Evolutionary conservation across 2,113 vertebrate species (phyloP).

Genomic region (Pelecanus crispus): DNA sequence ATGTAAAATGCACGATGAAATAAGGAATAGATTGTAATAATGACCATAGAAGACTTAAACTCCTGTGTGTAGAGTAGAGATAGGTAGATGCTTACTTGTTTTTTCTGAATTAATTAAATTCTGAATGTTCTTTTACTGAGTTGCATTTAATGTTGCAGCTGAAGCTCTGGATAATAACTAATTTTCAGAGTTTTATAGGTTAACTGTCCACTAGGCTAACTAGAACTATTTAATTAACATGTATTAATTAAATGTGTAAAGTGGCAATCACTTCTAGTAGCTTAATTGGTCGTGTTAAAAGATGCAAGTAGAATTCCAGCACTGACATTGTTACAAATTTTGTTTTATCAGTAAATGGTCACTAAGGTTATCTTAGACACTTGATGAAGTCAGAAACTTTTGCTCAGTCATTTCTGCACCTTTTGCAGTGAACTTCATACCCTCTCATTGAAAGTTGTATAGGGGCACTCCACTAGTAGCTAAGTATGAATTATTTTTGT

Average conservation of each 20-base stretch:
- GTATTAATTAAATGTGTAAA: neutral
- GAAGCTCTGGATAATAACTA: neutral
- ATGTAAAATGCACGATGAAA: neutral
- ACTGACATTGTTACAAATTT: neutral
- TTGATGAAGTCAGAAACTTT: neutral
- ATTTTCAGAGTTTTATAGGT: neutral
- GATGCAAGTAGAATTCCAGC: neutral
- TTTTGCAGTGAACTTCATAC: neutral
- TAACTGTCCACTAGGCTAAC: neutral
- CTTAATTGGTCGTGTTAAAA: neutral
- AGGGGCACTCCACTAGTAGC: neutral
- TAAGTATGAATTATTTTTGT: neutral
- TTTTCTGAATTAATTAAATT: neutral
- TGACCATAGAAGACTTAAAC: neutral
- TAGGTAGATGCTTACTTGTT: neutral
- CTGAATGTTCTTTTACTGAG: neutral
- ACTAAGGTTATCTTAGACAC: neutral
- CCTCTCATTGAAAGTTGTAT: neutral
- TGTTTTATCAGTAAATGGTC: neutral
- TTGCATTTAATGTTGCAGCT: neutral
- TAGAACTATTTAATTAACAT: neutral
- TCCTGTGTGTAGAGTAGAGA: neutral
- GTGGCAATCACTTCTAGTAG: neutral
- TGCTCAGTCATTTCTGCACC: neutral
- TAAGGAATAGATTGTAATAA: neutral